phyloP scores from a whole-genome alignment of 2,888 invertebrate genomes.

The Drosophila quasianomalipes region DNA sequence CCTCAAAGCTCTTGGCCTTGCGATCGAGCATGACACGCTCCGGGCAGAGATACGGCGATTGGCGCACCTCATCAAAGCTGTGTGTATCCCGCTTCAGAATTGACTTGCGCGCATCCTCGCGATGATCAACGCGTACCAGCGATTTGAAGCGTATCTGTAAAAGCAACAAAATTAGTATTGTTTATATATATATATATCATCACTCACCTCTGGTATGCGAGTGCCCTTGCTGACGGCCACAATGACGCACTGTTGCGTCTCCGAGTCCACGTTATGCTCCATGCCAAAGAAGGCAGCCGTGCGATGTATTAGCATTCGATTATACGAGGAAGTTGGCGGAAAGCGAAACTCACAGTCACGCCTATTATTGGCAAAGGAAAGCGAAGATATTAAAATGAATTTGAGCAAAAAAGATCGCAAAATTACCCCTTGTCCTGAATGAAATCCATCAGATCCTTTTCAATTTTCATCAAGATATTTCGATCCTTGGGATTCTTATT shows the following conservation, averaged over 20 bases:
- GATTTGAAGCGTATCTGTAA: constrained; percentile 89
- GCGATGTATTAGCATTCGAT: constrained; percentile 97
- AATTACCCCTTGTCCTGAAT: constrained; percentile 92
- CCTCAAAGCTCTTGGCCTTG: constrained; percentile 94
- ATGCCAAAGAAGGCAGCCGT: constrained; percentile 97
- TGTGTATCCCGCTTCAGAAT: constrained; percentile 93
- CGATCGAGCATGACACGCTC: constrained; percentile 89
- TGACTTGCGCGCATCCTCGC: constrained; percentile 90
- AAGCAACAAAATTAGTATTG: neutral
- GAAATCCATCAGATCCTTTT: constrained; percentile 93
- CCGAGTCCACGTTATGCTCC: constrained; percentile 96
- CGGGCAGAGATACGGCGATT: constrained; percentile 86
- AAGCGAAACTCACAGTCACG: constrained; percentile 91
- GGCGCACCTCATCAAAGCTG: constrained; percentile 91
- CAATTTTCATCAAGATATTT: constrained; percentile 93
- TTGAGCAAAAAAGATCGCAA: no score
- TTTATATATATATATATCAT: neutral
- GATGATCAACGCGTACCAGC: constrained; percentile 88
- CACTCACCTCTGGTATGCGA: constrained; percentile 84
- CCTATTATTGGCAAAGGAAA: constrained; percentile 84
- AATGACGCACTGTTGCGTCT: constrained; percentile 92
- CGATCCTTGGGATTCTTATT: constrained; percentile 96
- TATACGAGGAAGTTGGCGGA: constrained; percentile 97
- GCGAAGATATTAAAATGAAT: neutral
- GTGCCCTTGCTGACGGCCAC: constrained; percentile 90